Evolutionary conservation across 2,113 vertebrate genomes (phyloP).

Genomic region (Tinamus guttatus): DNA sequence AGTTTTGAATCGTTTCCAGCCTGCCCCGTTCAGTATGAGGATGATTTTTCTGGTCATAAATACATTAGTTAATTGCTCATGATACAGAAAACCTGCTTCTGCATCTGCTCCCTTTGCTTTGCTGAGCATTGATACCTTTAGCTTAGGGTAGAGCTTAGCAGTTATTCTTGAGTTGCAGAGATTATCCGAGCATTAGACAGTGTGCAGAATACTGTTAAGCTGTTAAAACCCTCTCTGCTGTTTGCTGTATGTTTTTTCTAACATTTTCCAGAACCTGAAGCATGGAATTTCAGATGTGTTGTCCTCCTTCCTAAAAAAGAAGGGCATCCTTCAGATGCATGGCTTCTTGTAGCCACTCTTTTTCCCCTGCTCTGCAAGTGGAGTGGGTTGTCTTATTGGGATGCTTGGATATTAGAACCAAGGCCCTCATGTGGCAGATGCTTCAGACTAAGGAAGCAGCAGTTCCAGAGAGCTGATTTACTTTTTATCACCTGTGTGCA

Average conservation of each 20-base stretch:
- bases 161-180: neutral
- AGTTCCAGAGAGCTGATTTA: neutral
- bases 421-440: neutral
- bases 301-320: neutral
- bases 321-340: neutral
- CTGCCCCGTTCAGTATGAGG: neutral
- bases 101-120: neutral
- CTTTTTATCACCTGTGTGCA: neutral
- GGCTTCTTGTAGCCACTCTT: neutral
- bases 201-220: neutral
- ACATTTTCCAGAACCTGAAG: neutral
- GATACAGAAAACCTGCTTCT: neutral
- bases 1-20: neutral
- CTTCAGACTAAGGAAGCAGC: neutral
- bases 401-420: neutral
- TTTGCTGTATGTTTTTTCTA: neutral
- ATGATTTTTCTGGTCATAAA: neutral
- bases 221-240: neutral
- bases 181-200: neutral
- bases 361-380: neutral
- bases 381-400: neutral
- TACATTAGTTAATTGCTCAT: accelerated
- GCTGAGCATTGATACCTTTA: neutral
- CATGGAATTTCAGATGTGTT: neutral
- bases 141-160: neutral